Percentiles rank a stretch among this genome's conserved stretches.
Conservation (phyloP, 2,888 invertebrate species). For the Bruchidius siliquastri region DNA sequence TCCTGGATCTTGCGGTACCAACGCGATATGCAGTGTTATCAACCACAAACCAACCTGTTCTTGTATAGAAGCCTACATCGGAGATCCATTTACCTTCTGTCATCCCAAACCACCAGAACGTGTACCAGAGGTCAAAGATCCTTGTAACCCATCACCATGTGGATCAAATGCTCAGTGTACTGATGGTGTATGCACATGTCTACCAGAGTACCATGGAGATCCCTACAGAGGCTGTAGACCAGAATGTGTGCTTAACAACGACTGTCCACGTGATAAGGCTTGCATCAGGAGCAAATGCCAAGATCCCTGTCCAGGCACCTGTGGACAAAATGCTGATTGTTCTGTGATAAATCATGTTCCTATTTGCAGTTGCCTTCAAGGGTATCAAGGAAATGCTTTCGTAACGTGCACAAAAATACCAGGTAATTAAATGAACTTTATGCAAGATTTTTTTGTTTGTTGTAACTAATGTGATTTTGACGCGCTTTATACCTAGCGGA, state of each 20-base stretch:
- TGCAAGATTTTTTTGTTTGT: too few species aligned
- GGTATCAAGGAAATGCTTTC: constrained; percentile 72
- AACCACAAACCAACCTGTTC: constrained; percentile 67
- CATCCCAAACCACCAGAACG: constrained; percentile 45
- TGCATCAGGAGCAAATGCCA: constrained; percentile 70
- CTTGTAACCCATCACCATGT: constrained; percentile 56
- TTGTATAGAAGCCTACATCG: constrained; percentile 58
- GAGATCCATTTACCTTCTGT: constrained; percentile 60
- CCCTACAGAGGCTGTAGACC: constrained; percentile 74
- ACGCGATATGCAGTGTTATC: constrained; percentile 60
- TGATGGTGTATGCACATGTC: constrained; percentile 66
- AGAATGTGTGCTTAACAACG: constrained; percentile 72
- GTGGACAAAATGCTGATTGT: constrained; percentile 71
- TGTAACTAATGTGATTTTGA: too few species aligned
- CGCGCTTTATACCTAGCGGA: too few species aligned
- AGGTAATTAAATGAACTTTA: constrained; percentile 43
- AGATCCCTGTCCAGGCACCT: constrained; percentile 75
- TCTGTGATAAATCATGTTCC: constrained; percentile 73
- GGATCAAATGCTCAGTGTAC: constrained; percentile 70
- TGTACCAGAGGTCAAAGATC: constrained; percentile 39
- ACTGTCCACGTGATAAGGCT: constrained; percentile 66
- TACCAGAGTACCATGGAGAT: constrained; percentile 71
- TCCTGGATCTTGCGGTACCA: constrained; percentile 60
- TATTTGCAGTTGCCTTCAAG: constrained; percentile 67
- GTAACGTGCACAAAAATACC: constrained; percentile 51